Base-by-base conservation (phyloP, 2,113 vertebrate genomes). In the Cephalophus harveyi region DNA sequence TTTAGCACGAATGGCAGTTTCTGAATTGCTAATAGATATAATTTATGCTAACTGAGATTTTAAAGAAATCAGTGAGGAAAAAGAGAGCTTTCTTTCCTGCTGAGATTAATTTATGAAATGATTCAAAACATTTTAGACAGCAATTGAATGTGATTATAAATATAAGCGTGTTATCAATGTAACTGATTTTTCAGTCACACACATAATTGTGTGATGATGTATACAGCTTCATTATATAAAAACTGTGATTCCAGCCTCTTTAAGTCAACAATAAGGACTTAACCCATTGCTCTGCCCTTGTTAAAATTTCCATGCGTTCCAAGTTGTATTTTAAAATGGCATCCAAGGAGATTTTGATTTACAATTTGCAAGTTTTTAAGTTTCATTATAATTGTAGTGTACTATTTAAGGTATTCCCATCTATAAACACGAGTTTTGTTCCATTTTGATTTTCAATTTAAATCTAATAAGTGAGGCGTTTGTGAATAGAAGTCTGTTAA, bases 21-120 rank as follows among this genome's bases (percentile, higher is more conserved):
- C 96, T 96, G 97, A 98, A 97, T 98, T 98, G 97, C 98, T 98
- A 97, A 96, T 97, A 98, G 97, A 97, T 97, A 97, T 97, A 98
- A 98, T 98, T 98, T 98, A 98, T 98, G 94, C 97, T 98, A 96
- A 96, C 96, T 96, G 96, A 97, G 97, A 98, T 97, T 98, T 98
- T 98, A 97, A 97, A 98, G 98, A 98, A 98, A 97, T 97, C 95
- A 90, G 84, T 87, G 86, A 97, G 94, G 97, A 91, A 90, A 98
- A 97, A 93, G 96, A 97, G 96, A 87, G 90, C 95, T 95, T 97
- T 97, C 97, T 96, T 96, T 96, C 98, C 97, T 98, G 98, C 98
- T 98, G 97, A 98, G 98, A 98, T 98, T 97, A 96, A 97, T 98
- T 98, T 98, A 96, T 98, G 92, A 98, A 98, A 98, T 98, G 97